Evolutionary conservation across 2,113 vertebrate species (phyloP).

Genomic region (Tor tambroides): DNA sequence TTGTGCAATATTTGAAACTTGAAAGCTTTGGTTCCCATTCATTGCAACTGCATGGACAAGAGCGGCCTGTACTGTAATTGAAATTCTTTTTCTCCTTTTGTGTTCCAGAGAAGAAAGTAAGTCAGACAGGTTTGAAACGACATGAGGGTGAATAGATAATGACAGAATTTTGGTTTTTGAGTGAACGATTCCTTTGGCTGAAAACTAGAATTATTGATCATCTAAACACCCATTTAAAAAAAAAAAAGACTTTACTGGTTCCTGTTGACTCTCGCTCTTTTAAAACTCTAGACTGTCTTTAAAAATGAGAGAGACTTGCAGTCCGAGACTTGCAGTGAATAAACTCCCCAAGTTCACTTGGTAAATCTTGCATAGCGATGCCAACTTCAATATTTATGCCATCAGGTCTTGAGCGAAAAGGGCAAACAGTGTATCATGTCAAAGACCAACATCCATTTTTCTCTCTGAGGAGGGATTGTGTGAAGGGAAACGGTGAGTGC

Average conservation of each 20-base stretch:
- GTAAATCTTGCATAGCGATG: constrained; percentile 24
- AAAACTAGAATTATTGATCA: not conserved
- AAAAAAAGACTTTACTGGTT: not conserved
- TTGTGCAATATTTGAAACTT: not conserved
- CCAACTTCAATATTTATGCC: constrained; percentile 17
- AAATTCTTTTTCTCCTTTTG: constrained; percentile 12
- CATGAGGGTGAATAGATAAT: not conserved
- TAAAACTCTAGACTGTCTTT: not conserved
- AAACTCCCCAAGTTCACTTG: not conserved
- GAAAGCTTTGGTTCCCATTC: not conserved
- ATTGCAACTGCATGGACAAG: not conserved
- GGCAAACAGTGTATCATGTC: constrained; percentile 7
- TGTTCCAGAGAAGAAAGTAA: not conserved
- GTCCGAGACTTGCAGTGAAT: not conserved
- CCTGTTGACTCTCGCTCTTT: not conserved
- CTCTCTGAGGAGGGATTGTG: not conserved
- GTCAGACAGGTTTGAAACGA: not conserved
- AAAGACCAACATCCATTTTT: constrained; percentile 44
- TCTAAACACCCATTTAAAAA: not conserved
- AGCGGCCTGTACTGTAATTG: not conserved
- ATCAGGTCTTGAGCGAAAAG: constrained; percentile 27
- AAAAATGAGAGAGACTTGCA: not conserved
- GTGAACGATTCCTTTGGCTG: not conserved
- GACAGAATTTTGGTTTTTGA: not conserved
- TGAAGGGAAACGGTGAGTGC: not conserved